phyloP scores from a whole-genome alignment of 2,888 invertebrate genomes.

The Cacoxenus indagator region DNA sequence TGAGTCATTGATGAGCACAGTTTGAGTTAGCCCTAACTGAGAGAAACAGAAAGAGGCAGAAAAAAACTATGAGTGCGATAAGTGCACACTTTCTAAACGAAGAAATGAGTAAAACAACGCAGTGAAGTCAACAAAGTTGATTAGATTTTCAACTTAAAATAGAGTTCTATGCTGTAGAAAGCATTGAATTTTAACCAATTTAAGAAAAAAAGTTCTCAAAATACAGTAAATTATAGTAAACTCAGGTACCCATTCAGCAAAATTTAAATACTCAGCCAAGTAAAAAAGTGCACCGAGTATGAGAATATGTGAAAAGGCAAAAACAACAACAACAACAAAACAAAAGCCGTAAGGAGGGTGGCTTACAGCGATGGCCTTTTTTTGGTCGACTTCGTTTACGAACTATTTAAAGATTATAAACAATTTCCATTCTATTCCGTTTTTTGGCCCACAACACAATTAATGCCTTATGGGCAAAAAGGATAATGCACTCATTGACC shows the following conservation, averaged over 20 bases:
- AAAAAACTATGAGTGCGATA: not conserved
- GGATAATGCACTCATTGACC: conserved; percentile 4
- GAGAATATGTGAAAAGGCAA: not conserved
- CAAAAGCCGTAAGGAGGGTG: not conserved
- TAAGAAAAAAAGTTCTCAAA: too few relatives aligned
- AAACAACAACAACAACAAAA: not conserved
- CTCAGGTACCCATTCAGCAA: too few relatives aligned
- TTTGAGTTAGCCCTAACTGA: conserved; percentile 4
- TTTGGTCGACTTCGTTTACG: too few relatives aligned
- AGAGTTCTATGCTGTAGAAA: too few relatives aligned
- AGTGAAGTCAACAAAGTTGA: not conserved
- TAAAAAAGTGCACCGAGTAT: too few relatives aligned
- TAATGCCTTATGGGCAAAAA: not conserved
- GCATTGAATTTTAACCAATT: too few relatives aligned
- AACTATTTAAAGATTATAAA: not conserved
- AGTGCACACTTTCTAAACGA: conserved; percentile 26
- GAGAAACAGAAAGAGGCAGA: conserved; percentile 4
- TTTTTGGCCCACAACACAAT: not conserved
- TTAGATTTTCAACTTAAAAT: too few relatives aligned
- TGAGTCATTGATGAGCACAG: conserved; percentile 12
- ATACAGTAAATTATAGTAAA: too few relatives aligned
- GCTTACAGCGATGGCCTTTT: not conserved
- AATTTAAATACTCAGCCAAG: too few relatives aligned
- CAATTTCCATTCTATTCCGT: not conserved
- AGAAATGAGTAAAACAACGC: not conserved